phyloP scores from a whole-genome alignment of 92 coral and sea anemone genomes.

The Blastomussa wellsi region DNA sequence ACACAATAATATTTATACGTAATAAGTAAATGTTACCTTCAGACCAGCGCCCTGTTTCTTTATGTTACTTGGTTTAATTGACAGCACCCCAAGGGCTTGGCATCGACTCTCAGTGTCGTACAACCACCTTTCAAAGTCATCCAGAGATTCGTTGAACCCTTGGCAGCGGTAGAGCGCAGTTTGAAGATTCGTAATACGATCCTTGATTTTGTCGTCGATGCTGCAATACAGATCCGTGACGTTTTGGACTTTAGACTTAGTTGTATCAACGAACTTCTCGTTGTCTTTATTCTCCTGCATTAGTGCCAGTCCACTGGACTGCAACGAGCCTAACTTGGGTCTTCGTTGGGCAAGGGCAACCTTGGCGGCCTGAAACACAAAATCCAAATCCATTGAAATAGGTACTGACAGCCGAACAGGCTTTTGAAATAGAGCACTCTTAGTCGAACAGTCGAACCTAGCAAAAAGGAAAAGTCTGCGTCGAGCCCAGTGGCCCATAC shows the following conservation, averaged over 20 bases:
- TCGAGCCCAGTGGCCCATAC: no score
- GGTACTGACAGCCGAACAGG: neutral
- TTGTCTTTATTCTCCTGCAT: slow-evolving; percentile 82
- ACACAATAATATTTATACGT: neutral
- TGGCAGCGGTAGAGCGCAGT: slow-evolving; percentile 79
- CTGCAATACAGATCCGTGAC: slow-evolving; percentile 73
- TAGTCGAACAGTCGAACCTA: no score
- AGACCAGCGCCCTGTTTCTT: slow-evolving; percentile 81
- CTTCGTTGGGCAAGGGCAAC: slow-evolving; percentile 80
- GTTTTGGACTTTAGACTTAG: slow-evolving; percentile 75
- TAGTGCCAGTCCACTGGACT: slow-evolving; percentile 79
- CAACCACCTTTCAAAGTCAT: slow-evolving; percentile 93
- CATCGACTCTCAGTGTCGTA: slow-evolving; percentile 79
- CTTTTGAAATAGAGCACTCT: no score
- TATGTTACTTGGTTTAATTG: slow-evolving; percentile 80
- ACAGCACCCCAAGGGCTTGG: slow-evolving; percentile 73
- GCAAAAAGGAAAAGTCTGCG: no score
- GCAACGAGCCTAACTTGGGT: slow-evolving; percentile 84
- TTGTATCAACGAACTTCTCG: slow-evolving; percentile 68
- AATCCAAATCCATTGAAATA: neutral
- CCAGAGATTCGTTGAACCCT: slow-evolving; percentile 77
- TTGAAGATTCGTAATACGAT: slow-evolving; percentile 68
- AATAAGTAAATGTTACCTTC: slow-evolving; percentile 57
- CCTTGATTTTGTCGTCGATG: slow-evolving; percentile 80
- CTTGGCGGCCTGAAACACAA: slow-evolving; percentile 63